phyloP scores from a whole-genome alignment of 2,797 vertebrate species.

The Myotis vivesi region DNA sequence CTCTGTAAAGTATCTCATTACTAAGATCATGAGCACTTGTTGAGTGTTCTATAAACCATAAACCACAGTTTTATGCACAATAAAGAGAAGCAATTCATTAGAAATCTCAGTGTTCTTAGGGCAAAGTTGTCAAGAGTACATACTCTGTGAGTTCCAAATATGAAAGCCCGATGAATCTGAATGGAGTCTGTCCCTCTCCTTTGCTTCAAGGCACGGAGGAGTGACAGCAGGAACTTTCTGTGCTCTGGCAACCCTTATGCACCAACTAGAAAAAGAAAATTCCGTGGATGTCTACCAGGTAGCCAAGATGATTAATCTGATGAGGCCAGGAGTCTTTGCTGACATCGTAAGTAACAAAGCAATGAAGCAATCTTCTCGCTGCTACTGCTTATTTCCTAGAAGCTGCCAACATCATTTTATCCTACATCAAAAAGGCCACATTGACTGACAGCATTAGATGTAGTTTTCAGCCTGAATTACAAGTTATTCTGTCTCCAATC shows the following conservation, averaged over 20 bases:
- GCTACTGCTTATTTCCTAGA: background rate
- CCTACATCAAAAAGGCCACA: background rate
- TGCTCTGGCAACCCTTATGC: slow-evolving; percentile 89
- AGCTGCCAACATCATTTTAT: background rate
- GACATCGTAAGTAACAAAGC: slow-evolving; percentile 89
- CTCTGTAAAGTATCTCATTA: background rate
- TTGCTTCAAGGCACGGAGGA: slow-evolving; percentile 89
- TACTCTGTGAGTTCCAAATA: background rate
- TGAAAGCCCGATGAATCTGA: background rate
- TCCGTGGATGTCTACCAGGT: slow-evolving; percentile 93
- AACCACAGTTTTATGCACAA: background rate
- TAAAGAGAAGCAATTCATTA: background rate
- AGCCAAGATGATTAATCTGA: slow-evolving; percentile 94
- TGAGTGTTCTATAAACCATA: background rate
- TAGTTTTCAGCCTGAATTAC: slow-evolving; percentile 8
- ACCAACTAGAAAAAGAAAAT: slow-evolving; percentile 92
- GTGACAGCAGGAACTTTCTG: slow-evolving; percentile 95
- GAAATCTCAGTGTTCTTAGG: background rate
- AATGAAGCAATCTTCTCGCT: background rate
- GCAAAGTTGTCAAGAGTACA: background rate
- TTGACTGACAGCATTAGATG: background rate
- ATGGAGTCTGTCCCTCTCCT: slow-evolving; percentile 34
- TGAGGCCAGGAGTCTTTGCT: slow-evolving; percentile 94
- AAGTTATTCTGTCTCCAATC: background rate
- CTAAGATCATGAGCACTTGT: background rate